phyloP scores from a whole-genome alignment of 2,797 vertebrate species.

The Neosilurus mollespiculum region DNA sequence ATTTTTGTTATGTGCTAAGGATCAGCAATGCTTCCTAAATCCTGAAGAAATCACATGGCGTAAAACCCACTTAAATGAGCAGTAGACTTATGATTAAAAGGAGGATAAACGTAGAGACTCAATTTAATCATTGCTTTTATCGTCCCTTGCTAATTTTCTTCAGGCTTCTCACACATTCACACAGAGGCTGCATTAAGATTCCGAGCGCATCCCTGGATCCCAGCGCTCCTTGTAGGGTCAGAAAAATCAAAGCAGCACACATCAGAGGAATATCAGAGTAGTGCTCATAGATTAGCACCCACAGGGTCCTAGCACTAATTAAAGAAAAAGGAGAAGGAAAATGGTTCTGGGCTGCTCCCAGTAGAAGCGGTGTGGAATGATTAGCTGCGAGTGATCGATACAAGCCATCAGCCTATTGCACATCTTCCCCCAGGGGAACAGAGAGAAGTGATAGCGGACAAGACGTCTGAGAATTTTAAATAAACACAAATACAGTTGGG shows the following conservation, averaged over 20 bases:
- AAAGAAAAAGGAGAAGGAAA: slow-evolving; percentile 69
- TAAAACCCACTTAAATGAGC: slow-evolving; percentile 1
- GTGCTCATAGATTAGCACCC: slow-evolving; percentile 74
- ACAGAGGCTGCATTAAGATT: slow-evolving; percentile 69
- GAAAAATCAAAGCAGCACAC: slow-evolving; percentile 77
- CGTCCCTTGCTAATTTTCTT: slow-evolving; percentile 60
- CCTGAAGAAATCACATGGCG: slow-evolving; percentile 5
- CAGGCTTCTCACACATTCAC: slow-evolving; percentile 59
- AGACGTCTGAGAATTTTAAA: slow-evolving; percentile 60
- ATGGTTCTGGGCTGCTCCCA: slow-evolving; percentile 64
- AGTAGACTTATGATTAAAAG: slow-evolving; percentile 45
- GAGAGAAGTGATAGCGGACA: slow-evolving; percentile 20
- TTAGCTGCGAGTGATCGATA: slow-evolving; percentile 76
- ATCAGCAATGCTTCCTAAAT: neutral
- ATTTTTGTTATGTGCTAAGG: neutral
- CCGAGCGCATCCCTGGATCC: slow-evolving; percentile 62
- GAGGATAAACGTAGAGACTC: slow-evolving; percentile 33
- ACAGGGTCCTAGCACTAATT: slow-evolving; percentile 73
- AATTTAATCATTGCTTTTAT: slow-evolving; percentile 58
- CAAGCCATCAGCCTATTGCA: slow-evolving; percentile 59
- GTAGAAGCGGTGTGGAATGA: slow-evolving; percentile 65
- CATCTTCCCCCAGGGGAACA: slow-evolving; percentile 44
- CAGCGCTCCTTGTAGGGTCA: slow-evolving; percentile 71
- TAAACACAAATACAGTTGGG: slow-evolving; percentile 60
- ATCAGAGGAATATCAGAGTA: slow-evolving; percentile 77